Evolutionary conservation across 92 coral and sea anemone species (phyloP).

Genomic region (Zoanthus sociatus): DNA sequence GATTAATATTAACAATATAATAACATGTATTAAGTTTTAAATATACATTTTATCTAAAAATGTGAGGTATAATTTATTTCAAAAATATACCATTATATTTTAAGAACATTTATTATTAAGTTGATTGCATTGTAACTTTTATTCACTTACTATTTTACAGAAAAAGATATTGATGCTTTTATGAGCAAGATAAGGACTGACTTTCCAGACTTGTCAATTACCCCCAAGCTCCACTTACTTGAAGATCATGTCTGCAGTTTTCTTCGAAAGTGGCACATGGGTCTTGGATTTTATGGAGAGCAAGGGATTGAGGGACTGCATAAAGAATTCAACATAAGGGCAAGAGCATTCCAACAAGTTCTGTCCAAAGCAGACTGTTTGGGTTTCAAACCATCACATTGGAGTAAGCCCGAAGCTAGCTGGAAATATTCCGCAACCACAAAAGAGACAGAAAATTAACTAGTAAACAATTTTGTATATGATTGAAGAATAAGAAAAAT

Average conservation of each 20-base stretch:
- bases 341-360: slow-evolving; percentile 42
- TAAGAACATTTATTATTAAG: background rate
- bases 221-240: slow-evolving; percentile 48
- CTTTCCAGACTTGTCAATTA: slow-evolving; percentile 33
- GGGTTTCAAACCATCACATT: slow-evolving; percentile 34
- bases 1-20: background rate
- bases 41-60: background rate
- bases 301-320: slow-evolving; percentile 41
- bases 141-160: slow-evolving; percentile 23
- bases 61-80: background rate
- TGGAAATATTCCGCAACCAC: slow-evolving; percentile 45
- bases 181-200: slow-evolving; percentile 3
- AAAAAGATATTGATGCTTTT: slow-evolving; percentile 25
- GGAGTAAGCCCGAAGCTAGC: slow-evolving; percentile 45
- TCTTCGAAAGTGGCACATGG: slow-evolving; percentile 46
- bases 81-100: background rate
- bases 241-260: slow-evolving; percentile 52
- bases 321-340: slow-evolving; percentile 24
- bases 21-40: background rate
- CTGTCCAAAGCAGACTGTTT: slow-evolving; percentile 31
- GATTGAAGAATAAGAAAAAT: background rate
- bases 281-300: slow-evolving; percentile 41
- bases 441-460: background rate
- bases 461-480: background rate
- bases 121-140: background rate